Base-by-base conservation (phyloP, 2,113 vertebrate genomes). In the Shinisaurus crocodilurus region DNA sequence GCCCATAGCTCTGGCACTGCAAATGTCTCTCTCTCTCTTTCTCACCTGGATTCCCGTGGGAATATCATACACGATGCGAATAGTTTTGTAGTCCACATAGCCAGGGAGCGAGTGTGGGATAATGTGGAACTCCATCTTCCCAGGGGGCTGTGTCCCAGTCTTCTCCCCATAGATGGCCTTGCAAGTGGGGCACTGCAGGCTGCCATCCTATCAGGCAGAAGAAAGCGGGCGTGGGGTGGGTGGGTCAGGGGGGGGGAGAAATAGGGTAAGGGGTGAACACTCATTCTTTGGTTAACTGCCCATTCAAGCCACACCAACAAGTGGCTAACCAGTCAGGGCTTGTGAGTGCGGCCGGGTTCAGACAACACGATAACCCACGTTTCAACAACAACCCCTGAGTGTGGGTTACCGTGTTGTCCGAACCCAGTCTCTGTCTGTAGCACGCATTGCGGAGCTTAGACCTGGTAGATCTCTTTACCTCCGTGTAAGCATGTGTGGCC, bases 101-200 rank as follows among this genome's bases (percentile, higher is more conserved):
- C 99, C 99, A 0, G 99, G 99, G 88, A 99, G 98, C 67, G 98
- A 98, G 97, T 99, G 98, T 7, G 99, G 99, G 93, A 99, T 99
- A 93, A 99, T 96, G 50, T 99, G 99, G 86, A 99, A 99, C 88
- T 99, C 98, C 99, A 99, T 99, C 96, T 99, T 99, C 98, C 99
- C 99, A 0, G 99, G 99, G 0, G 99, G 99, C 97, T 99, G 99
- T 0, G 98, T 99, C 80, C 99, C 99, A 0, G 99, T 99, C 97
- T 99, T 99, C 97, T 99, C 98, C 80, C 99, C 99, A 0, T 99
- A 99, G 94, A 99, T 99, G 92, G 98, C 98, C 96, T 99, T 99
- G 90, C 99, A 99, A 45, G 99, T 99, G 37, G 99, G 99, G 86
- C 99, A 99, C 95, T 99, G 99, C 94, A 99, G 97, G 93, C 99